Base-by-base conservation (phyloP, 2,888 invertebrate genomes). In the Zygothrica quintamaculata region DNA sequence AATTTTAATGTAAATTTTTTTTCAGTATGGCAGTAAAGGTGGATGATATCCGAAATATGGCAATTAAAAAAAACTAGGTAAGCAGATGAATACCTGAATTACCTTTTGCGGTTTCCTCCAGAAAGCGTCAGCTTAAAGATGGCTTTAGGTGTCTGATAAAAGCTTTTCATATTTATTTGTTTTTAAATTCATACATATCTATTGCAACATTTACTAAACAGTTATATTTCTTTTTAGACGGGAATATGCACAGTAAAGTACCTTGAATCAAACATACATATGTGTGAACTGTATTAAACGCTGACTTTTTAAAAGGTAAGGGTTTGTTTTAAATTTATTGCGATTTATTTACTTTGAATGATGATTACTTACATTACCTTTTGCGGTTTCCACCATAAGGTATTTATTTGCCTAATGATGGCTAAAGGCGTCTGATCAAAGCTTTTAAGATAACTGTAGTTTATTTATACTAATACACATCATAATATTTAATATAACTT, bases 21-120 rank as follows among this genome's bases (percentile, higher is more conserved):
- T n/a, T n/a, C 18, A 22, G 18, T 5, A 22, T 22, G 18, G 18
- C 2, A 22, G 3, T 22, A 5, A 22, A 22, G 18, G 18, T 5
- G n/a, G n/a, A n/a, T n/a, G n/a, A n/a, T n/a, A n/a, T n/a, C n/a
- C n/a, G n/a, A n/a, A n/a, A n/a, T n/a, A n/a, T n/a, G n/a, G n/a
- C n/a, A n/a, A n/a, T n/a, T n/a, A n/a, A n/a, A 9, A 9, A 29
- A 29, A 9, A 29, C 29, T 29, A 11, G 62, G 62, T 62, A 65
- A 55, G 39, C 15, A 36, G 91, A 91, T 90, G 90, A 90, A 59
- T 70, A 51, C 18, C 46, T 77, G 53, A 65, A 64, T 71, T 88
- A 88, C 90, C 91, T 91, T 92, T 92, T 91, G 91, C 90, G 92
- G 91, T 92, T 92, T 92, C 91, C 92, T 90, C 91, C 91, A 89